A percentile compares a stretch with the other conserved stretches of the same genome.
Conservation (phyloP, 2,888 invertebrate species). For the Metacarcinus magister region DNA sequence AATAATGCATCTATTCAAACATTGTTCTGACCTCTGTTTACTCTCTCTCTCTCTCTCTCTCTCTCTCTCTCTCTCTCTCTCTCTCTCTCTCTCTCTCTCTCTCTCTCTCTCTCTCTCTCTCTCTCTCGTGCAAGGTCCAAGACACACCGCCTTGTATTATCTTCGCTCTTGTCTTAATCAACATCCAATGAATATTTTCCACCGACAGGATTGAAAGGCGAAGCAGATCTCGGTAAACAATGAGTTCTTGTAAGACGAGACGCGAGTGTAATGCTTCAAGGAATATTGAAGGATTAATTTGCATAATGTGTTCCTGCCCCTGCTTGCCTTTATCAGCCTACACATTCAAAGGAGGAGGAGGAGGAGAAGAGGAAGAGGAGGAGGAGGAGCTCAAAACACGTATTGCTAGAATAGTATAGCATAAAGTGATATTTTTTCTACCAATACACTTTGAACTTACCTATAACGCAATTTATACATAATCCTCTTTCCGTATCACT, state of each 20-base stretch:
- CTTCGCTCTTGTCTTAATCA: not conserved
- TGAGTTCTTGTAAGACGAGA: not conserved
- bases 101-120: not conserved
- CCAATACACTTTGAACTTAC: too few relatives aligned
- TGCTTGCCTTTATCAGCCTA: not conserved
- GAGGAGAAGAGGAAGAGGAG: not conserved
- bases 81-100: constrained; percentile 26
- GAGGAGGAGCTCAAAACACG: not conserved
- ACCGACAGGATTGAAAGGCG: not conserved
- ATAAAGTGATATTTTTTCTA: too few relatives aligned
- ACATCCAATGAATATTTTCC: not conserved
- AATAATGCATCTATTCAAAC: not conserved
- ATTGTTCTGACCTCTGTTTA: not conserved
- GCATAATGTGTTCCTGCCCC: constrained; percentile 26
- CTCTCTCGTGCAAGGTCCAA: too few relatives aligned
- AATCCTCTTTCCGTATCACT: too few relatives aligned
- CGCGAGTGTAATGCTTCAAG: not conserved
- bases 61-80: constrained; percentile 26
- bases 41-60: constrained; percentile 26
- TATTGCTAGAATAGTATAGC: too few relatives aligned
- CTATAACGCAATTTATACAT: too few relatives aligned
- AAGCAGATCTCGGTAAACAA: not conserved
- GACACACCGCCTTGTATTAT: too few relatives aligned
- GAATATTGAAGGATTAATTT: not conserved
- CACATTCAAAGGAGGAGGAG: not conserved